Evolutionary conservation across 2,113 vertebrate species (phyloP).

Genomic region (Apteryx owenii): DNA sequence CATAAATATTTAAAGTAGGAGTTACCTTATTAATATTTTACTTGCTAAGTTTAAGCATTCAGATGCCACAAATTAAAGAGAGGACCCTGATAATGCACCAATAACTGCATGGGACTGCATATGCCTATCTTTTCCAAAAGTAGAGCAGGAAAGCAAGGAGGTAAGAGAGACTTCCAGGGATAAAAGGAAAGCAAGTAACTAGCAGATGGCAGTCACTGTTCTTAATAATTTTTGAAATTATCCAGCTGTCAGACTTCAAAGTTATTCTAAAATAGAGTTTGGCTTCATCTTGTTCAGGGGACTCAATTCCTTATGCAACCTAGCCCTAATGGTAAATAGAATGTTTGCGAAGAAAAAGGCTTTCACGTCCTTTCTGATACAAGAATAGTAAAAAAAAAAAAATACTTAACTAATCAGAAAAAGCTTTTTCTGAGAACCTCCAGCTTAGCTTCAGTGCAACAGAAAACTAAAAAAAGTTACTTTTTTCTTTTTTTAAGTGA

Average conservation of each 20-base stretch:
- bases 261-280: not conserved
- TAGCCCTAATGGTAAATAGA: not conserved
- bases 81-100: not conserved
- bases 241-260: not conserved
- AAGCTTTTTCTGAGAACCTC: not conserved
- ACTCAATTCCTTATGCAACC: not conserved
- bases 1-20: not conserved
- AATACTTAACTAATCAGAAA: not conserved
- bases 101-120: not conserved
- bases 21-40: not conserved
- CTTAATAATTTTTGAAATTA: not conserved
- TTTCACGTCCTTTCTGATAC: not conserved
- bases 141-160: not conserved
- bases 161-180: not conserved
- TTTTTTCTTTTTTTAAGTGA: not conserved
- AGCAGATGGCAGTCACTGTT: not conserved
- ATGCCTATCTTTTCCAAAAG: not conserved
- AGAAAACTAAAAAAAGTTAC: not conserved
- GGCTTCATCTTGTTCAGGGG: not conserved
- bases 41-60: not conserved
- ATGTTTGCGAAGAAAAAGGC: not conserved
- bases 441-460: not conserved
- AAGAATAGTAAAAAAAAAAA: not conserved
- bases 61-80: not conserved
- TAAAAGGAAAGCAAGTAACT: not conserved